phyloP scores from a whole-genome alignment of 1,140 invertebrate species.

The Mylabris phalerata region DNA sequence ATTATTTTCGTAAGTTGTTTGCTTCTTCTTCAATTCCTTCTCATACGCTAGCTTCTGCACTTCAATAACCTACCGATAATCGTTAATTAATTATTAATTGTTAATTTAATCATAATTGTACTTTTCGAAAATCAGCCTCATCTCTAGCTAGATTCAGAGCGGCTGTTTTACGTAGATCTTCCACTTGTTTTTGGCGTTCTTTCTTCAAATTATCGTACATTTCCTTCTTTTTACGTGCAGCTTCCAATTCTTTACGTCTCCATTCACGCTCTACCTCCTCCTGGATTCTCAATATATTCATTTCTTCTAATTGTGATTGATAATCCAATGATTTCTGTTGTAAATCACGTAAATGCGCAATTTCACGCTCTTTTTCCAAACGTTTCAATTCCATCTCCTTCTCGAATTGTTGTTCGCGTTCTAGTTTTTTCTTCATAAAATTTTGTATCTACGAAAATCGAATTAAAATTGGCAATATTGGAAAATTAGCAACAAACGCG shows the following conservation, averaged over 20 bases:
- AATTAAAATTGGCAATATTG: constrained; percentile 5
- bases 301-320: constrained; percentile 40
- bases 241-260: constrained; percentile 40
- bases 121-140: constrained; percentile 50
- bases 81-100: neutral
- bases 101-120: constrained; percentile 26
- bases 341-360: constrained; percentile 42
- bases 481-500: constrained; percentile 31
- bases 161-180: constrained; percentile 45
- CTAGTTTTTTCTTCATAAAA: constrained; percentile 52
- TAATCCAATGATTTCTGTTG: constrained; percentile 43
- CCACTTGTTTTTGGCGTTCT: constrained; percentile 46
- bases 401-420: constrained; percentile 49
- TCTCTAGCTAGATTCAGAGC: constrained; percentile 55
- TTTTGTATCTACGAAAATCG: constrained; percentile 45
- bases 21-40: constrained; percentile 44
- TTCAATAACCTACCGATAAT: constrained; percentile 26
- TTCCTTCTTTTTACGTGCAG: constrained; percentile 31
- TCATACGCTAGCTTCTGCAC: constrained; percentile 35
- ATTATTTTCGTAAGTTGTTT: constrained; percentile 29
- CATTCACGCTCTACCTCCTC: constrained; percentile 45
- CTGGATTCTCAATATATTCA: constrained; percentile 40
- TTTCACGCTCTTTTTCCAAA: constrained; percentile 46
- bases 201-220: constrained; percentile 34
- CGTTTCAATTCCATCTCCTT: constrained; percentile 46